Evolutionary conservation across 2,888 invertebrate genomes (phyloP).

Genomic region (Apotomis betuletana): DNA sequence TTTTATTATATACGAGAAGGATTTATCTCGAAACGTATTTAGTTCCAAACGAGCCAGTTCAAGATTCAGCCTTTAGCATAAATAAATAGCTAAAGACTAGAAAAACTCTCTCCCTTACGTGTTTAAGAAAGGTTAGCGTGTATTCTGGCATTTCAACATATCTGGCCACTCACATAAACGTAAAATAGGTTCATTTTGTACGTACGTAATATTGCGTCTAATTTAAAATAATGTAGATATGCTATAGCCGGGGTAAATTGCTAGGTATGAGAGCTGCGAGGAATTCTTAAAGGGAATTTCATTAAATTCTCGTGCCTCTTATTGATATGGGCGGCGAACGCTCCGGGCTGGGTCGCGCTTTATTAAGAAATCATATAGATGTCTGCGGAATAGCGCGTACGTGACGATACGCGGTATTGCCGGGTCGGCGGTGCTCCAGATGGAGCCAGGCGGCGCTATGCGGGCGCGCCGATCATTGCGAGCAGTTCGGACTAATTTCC

Average conservation of each 20-base stretch:
- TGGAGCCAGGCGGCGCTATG: slow-evolving; percentile 29
- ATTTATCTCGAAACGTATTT: too few relatives aligned
- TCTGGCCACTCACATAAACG: slow-evolving; percentile 27
- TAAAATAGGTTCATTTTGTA: slow-evolving; percentile 38
- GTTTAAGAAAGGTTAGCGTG: slow-evolving; percentile 33
- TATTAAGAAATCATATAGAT: slow-evolving; percentile 81
- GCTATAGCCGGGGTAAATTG: slow-evolving; percentile 56
- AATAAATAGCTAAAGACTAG: background rate
- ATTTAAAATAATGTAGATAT: slow-evolving; percentile 58
- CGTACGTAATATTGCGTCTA: slow-evolving; percentile 45
- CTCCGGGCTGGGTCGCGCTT: slow-evolving; percentile 73
- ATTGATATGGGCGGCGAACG: slow-evolving; percentile 78
- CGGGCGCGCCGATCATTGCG: background rate
- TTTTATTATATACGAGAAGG: too few relatives aligned
- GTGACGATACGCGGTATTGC: slow-evolving; percentile 76
- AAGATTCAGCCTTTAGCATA: too few relatives aligned
- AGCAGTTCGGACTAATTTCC: background rate
- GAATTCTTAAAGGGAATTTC: slow-evolving; percentile 67
- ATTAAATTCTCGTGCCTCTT: slow-evolving; percentile 62
- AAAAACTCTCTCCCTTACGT: slow-evolving; percentile 7
- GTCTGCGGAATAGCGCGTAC: slow-evolving; percentile 70
- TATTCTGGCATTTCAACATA: slow-evolving; percentile 18
- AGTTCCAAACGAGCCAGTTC: too few relatives aligned
- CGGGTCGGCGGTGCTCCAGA: slow-evolving; percentile 22
- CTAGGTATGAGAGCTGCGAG: slow-evolving; percentile 61